These are phyloP conservation scores for Chamaea fasciata DNA, from an alignment of 2,113 vertebrate species.

Conservation along the genomic window DNA sequence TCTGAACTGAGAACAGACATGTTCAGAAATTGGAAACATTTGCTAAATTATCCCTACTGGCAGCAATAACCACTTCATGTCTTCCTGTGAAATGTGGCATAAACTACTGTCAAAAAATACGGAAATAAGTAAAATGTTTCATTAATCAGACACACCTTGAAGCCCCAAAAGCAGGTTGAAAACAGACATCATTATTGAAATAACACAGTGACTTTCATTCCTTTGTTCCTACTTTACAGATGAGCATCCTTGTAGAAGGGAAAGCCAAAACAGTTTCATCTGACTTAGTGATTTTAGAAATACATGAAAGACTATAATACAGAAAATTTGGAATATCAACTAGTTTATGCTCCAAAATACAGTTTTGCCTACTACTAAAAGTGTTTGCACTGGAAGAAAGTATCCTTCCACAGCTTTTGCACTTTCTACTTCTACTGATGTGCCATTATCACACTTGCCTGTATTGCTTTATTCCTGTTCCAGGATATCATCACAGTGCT, in stretches of 20 bases:
- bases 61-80: conserved; percentile 18
- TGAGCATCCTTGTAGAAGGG: background rate
- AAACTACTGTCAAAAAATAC: background rate
- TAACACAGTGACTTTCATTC: background rate
- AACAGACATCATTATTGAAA: background rate
- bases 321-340: background rate
- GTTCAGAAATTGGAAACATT: background rate
- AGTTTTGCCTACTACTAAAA: background rate
- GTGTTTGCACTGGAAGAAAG: background rate
- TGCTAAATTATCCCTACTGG: conserved; percentile 22
- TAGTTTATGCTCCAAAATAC: background rate
- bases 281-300: background rate
- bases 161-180: background rate
- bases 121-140: conserved; percentile 13
- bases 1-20: background rate
- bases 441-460: background rate
- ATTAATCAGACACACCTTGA: background rate
- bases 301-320: background rate
- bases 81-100: background rate
- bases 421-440: background rate
- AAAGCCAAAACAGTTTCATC: background rate
- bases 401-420: background rate
- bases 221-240: background rate
- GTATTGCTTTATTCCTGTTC: background rate
- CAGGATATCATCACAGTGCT: background rate